phyloP scores from a whole-genome alignment of 2,888 invertebrate genomes.

The Chymomyza amoena region DNA sequence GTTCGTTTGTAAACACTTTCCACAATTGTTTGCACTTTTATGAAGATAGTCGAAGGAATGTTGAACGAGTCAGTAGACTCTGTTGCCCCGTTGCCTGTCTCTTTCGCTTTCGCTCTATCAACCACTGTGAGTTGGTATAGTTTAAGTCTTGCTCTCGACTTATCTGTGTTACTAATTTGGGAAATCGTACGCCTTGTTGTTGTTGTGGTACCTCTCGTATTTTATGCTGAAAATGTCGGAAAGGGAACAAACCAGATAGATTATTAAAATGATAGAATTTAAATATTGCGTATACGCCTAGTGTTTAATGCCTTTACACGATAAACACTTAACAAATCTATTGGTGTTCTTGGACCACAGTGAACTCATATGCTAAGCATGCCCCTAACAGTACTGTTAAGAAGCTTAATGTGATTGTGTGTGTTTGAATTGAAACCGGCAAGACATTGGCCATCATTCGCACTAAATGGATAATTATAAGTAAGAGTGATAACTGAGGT shows the following conservation, averaged over 20 bases:
- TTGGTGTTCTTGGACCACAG: not conserved
- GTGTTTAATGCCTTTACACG: not conserved
- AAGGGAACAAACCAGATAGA: slow-evolving; percentile 17
- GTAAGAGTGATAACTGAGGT: slow-evolving; percentile 74
- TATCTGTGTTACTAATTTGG: slow-evolving; percentile 70
- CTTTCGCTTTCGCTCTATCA: slow-evolving; percentile 29
- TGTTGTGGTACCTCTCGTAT: slow-evolving; percentile 44
- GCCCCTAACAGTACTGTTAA: too few species aligned
- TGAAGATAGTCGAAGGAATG: not conserved
- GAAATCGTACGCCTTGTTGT: slow-evolving; percentile 59
- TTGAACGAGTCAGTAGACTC: slow-evolving; percentile 17
- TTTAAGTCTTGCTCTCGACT: slow-evolving; percentile 76
- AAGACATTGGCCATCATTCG: slow-evolving; percentile 45
- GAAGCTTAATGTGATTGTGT: too few species aligned
- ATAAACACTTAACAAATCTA: not conserved
- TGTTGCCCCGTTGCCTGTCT: slow-evolving; percentile 33
- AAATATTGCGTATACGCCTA: too few species aligned
- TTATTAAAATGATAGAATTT: not conserved
- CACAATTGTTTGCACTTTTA: slow-evolving; percentile 56
- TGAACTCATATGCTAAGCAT: not conserved
- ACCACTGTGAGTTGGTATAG: slow-evolving; percentile 66
- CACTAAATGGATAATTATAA: slow-evolving; percentile 61
- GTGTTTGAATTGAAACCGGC: not conserved
- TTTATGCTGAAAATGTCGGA: slow-evolving; percentile 62
- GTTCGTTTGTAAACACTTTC: slow-evolving; percentile 63